Evolutionary conservation across 2,888 invertebrate genomes (phyloP).

Genomic region (Halictus ligatus): DNA sequence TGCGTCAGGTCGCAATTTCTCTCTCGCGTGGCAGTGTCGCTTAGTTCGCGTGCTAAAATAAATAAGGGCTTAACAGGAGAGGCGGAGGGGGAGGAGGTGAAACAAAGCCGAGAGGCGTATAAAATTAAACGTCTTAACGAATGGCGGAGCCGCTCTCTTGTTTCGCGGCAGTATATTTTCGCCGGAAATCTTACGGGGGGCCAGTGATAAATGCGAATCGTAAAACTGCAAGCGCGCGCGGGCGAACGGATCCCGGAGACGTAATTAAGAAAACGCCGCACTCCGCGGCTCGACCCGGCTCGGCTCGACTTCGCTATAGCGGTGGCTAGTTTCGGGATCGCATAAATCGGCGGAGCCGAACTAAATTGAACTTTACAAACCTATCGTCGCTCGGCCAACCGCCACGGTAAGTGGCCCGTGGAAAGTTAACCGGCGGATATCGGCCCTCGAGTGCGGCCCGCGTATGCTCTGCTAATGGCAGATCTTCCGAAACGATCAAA

Average conservation of each 20-base stretch:
- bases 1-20: not conserved
- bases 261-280: conserved; percentile 69
- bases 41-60: conserved; percentile 43
- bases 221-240: conserved; percentile 58
- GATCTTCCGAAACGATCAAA: not conserved
- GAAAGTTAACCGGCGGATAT: conserved; percentile 33
- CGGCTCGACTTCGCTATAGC: conserved; percentile 9
- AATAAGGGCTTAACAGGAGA: conserved; percentile 35
- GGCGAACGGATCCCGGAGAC: conserved; percentile 52
- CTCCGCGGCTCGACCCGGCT: conserved; percentile 36
- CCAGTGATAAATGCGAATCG: conserved; percentile 71
- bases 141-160: conserved; percentile 52
- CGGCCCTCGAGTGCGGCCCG: not conserved
- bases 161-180: conserved; percentile 69
- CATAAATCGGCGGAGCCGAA: conserved; percentile 66
- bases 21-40: not conserved
- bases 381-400: conserved; percentile 46
- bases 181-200: conserved; percentile 62
- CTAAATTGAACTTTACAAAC: conserved; percentile 70
- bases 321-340: conserved; percentile 2
- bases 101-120: conserved; percentile 38
- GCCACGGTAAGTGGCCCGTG: conserved; percentile 33
- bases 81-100: not conserved
- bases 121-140: conserved; percentile 70
- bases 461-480: conserved; percentile 23